Base-by-base conservation (phyloP, 2,888 invertebrate genomes). In the Zele albiditarsus region DNA sequence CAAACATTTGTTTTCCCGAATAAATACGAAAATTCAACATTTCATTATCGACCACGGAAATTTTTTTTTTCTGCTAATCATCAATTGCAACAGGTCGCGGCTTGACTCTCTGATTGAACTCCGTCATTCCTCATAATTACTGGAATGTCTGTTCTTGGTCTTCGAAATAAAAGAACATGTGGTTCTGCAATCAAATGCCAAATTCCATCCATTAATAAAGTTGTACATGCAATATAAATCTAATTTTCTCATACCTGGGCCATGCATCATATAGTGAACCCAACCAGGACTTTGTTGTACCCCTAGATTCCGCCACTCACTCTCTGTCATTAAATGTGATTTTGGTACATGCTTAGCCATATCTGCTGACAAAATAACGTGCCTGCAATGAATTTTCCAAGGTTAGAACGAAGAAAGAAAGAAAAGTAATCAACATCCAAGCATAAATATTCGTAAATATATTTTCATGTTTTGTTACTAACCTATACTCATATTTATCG, bases 211-310 rank as follows among this genome's bases (percentile, higher is more conserved):
- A 49, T 65, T 46, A 28, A 20, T 25, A 12, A 60, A 20, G 28
- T 46, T 28, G 0, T 38, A 16, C 12, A 66, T 8, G 73, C 60
- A 57, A 62, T 4, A 70, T 46, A 65, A 69, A 46, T 31, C 10
- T 25, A 25, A 27, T 33, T 63, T 65, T 65, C 53, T 23, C 27
- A 53, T 87, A 92, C 92, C 92, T 57, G 98, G 97, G 25, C 94
- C 93, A 87, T 98, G 98, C 80, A 96, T 93, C 96, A 97, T 95
- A 87, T 96, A 97, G 90, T 97, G 96, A 1, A 95, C 92, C 95
- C 95, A 96, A 67, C 95, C 95, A 0, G 96, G 97, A 86, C 97
- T 97, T 88, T 98, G 98, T 87, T 97, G 97, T 0, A 98, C 97
- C 0, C 98, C 98, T 1, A 98, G 92, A 89, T 96, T 96, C 77